These are phyloP conservation scores for Leptinotarsa texana DNA, from an alignment of 1,140 invertebrate species.

Conservation along the genomic window DNA sequence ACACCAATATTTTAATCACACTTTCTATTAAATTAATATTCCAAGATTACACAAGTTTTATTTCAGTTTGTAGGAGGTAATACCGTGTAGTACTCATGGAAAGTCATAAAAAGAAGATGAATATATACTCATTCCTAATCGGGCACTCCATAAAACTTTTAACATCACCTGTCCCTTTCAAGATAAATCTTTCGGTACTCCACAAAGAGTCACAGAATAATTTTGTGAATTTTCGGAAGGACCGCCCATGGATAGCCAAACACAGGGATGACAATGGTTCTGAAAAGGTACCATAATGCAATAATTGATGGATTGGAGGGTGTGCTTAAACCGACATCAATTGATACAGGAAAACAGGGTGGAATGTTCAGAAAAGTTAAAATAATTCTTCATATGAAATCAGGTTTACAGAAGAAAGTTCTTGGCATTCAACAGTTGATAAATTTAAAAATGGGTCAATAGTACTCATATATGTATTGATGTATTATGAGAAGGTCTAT, in stretches of 20 bases:
- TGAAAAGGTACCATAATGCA: slow-evolving; percentile 1
- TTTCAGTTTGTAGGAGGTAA: not conserved
- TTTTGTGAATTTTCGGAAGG: slow-evolving; percentile 24
- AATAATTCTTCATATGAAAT: no score
- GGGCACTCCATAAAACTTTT: slow-evolving; percentile 8
- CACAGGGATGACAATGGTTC: slow-evolving; percentile 16
- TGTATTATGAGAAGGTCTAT: no score
- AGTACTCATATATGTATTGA: no score
- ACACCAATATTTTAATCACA: not conserved
- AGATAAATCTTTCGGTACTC: slow-evolving; percentile 23
- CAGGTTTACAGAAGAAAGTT: no score
- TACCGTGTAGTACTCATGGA: not conserved
- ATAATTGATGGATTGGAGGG: not conserved
- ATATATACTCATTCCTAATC: not conserved
- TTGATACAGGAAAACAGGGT: not conserved
- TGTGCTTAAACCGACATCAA: not conserved
- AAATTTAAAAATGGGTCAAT: no score
- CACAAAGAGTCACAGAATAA: slow-evolving; percentile 6
- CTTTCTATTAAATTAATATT: not conserved
- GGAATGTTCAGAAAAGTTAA: no score
- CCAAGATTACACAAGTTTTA: not conserved
- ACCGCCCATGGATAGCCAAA: slow-evolving; percentile 17
- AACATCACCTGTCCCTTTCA: slow-evolving; percentile 20
- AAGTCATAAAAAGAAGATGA: not conserved
- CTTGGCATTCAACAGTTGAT: no score